A percentile compares a stretch with the other conserved stretches of the same genome.
Conservation (phyloP, 2,888 invertebrate genomes). For the Blastobasis adustella region DNA sequence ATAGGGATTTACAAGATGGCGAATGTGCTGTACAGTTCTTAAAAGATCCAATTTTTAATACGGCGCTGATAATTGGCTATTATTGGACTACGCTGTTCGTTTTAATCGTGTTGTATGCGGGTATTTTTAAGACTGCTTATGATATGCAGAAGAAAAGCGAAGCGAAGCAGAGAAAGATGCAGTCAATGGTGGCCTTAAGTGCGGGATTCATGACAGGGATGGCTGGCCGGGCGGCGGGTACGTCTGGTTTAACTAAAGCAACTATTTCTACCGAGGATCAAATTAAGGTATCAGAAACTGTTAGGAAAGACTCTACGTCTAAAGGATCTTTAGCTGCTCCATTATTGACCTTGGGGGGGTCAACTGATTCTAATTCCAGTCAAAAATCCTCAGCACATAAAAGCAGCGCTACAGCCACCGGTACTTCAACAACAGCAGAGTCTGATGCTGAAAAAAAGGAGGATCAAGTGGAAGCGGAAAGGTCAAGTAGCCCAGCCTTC, state of each 20-base stretch:
- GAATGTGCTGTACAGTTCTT: conserved; percentile 98
- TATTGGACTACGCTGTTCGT: conserved; percentile 98
- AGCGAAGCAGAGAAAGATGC: conserved; percentile 96
- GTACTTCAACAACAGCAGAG: conserved; percentile 71
- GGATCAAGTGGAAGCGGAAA: conserved; percentile 77
- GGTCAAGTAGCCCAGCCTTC: conserved; percentile 94
- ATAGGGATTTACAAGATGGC: conserved; percentile 88
- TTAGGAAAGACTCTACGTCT: conserved; percentile 54
- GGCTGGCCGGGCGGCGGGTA: conserved; percentile 91
- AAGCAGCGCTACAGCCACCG: conserved; percentile 73
- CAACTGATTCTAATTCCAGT: conserved; percentile 76
- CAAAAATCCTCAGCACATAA: conserved; percentile 76
- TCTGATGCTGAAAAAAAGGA: conserved; percentile 65
- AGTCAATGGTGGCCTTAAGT: conserved; percentile 93
- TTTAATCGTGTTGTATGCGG: conserved; percentile 95
- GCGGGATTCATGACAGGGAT: conserved; percentile 94
- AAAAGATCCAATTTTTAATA: conserved; percentile 97
- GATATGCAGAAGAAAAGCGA: conserved; percentile 98
- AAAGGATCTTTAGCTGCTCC: conserved; percentile 59
- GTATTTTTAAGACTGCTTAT: conserved; percentile 97
- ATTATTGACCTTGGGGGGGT: conserved; percentile 54
- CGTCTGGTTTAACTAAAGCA: conserved; percentile 87
- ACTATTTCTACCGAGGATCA: conserved; percentile 83
- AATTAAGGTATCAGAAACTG: conserved; percentile 66
- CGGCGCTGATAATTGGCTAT: conserved; percentile 96